Conservation (phyloP, 2,888 invertebrate genomes). For the Proisotoma minuta region DNA sequence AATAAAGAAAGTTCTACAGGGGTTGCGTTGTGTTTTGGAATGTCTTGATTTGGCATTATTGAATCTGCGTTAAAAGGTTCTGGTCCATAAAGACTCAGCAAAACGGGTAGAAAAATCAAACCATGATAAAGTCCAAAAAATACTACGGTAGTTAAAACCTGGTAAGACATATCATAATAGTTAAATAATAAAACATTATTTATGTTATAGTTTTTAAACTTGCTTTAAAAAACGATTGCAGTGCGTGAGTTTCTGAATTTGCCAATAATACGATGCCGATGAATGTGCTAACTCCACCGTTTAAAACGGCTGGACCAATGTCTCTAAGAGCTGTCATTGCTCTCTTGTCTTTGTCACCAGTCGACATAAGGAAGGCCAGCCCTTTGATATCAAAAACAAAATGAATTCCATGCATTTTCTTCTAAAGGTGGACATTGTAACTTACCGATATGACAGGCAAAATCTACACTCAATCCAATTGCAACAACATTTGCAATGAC, state of each 20-base stretch:
- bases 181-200: not conserved
- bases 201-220: not conserved
- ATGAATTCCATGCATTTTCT: no score
- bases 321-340: slow-evolving; percentile 51
- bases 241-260: slow-evolving; percentile 54
- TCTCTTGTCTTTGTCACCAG: slow-evolving; percentile 51
- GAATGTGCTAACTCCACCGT: slow-evolving; percentile 56
- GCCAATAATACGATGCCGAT: slow-evolving; percentile 54
- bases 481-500: slow-evolving; percentile 74
- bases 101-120: slow-evolving; percentile 66
- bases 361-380: slow-evolving; percentile 68
- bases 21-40: not conserved
- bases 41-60: not conserved
- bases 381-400: slow-evolving; percentile 9
- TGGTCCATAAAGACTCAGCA: slow-evolving; percentile 69
- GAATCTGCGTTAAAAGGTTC: slow-evolving; percentile 53
- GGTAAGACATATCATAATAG: slow-evolving; percentile 50
- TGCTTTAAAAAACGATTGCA: slow-evolving; percentile 56
- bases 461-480: slow-evolving; percentile 76
- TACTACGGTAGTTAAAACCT: slow-evolving; percentile 72
- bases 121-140: slow-evolving; percentile 74
- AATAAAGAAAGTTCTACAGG: not conserved
- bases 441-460: slow-evolving; percentile 69
- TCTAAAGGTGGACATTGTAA: no score
- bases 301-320: slow-evolving; percentile 56